Percentiles rank a stretch among this genome's conserved stretches.
These are phyloP conservation scores for Zaprionus kolodkinae DNA, from an alignment of 1,140 invertebrate genomes.

Conservation along the genomic window DNA sequence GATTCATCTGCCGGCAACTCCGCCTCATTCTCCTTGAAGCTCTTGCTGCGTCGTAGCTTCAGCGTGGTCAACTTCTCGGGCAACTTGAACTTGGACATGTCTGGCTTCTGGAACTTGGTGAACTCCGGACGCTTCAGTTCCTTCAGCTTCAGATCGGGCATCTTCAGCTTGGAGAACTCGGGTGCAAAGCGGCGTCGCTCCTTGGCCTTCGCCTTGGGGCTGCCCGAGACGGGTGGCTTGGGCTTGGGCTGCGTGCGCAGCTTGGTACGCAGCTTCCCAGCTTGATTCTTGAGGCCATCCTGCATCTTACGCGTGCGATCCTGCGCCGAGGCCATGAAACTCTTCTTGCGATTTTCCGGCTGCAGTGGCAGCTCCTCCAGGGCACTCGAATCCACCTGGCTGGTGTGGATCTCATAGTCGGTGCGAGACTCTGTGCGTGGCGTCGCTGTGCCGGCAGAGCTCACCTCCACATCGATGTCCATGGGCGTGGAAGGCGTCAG, in stretches of 20 bases:
- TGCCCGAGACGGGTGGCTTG: conserved; percentile 80
- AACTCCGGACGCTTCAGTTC: conserved; percentile 84
- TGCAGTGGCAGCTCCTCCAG: conserved; percentile 87
- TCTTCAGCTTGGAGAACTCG: conserved; percentile 84
- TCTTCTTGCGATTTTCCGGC: conserved; percentile 86
- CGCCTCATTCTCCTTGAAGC: conserved; percentile 76
- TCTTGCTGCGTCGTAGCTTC: conserved; percentile 77
- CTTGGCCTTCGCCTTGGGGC: conserved; percentile 79
- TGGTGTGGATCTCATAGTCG: conserved; percentile 88
- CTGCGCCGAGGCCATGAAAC: conserved; percentile 85
- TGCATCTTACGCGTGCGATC: conserved; percentile 86
- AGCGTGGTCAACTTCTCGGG: conserved; percentile 85
- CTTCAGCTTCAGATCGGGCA: conserved; percentile 86
- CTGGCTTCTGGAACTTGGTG: conserved; percentile 84
- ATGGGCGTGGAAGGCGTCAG: conserved; percentile 38
- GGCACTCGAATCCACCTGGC: conserved; percentile 88
- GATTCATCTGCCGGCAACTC: conserved; percentile 9
- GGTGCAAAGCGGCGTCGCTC: conserved; percentile 78
- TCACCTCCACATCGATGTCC: conserved; percentile 67
- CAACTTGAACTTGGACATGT: conserved; percentile 87
- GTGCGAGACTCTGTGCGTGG: conserved; percentile 87
- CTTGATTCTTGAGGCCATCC: conserved; percentile 86
- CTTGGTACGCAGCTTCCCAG: conserved; percentile 87
- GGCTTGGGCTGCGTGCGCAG: conserved; percentile 84
- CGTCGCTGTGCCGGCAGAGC: conserved; percentile 78